phyloP scores from a whole-genome alignment of 2,888 invertebrate genomes.

The Agrilus cyanescens region DNA sequence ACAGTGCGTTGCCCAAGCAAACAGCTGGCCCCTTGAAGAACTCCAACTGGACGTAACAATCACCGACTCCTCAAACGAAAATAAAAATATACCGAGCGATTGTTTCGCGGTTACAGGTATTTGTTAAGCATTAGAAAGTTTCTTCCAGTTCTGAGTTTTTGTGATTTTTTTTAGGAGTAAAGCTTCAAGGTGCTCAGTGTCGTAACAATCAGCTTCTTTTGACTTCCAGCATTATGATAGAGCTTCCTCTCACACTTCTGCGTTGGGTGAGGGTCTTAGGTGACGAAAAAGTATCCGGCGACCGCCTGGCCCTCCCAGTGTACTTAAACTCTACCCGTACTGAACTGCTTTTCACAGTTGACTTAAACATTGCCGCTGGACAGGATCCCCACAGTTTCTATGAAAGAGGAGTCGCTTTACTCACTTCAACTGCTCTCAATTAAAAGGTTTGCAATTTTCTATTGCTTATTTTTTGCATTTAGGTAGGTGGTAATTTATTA shows the following conservation, averaged over 20 bases:
- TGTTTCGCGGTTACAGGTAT: conserved; percentile 40
- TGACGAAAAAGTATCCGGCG: conserved; percentile 38
- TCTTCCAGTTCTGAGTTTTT: conserved; percentile 9
- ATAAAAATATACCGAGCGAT: conserved; percentile 26
- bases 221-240: conserved; percentile 90
- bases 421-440: conserved; percentile 85
- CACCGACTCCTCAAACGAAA: conserved; percentile 40
- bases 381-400: conserved; percentile 95
- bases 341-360: conserved; percentile 89
- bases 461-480: neutral
- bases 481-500: too few species aligned
- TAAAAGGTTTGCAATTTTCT: conserved; percentile 31
- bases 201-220: conserved; percentile 80
- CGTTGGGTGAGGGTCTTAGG: conserved; percentile 58
- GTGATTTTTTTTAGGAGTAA: conserved; percentile 60
- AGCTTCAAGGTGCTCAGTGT: conserved; percentile 93
- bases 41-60: conserved; percentile 72
- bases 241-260: conserved; percentile 78
- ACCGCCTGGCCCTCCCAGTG: conserved; percentile 82
- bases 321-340: conserved; percentile 94
- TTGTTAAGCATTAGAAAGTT: neutral
- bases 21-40: conserved; percentile 95
- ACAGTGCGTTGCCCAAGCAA: conserved; percentile 95
- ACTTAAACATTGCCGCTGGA: conserved; percentile 80
- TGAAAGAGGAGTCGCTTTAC: conserved; percentile 93